phyloP scores from a whole-genome alignment of 2,888 invertebrate genomes.

The Ectemnius continuus region DNA sequence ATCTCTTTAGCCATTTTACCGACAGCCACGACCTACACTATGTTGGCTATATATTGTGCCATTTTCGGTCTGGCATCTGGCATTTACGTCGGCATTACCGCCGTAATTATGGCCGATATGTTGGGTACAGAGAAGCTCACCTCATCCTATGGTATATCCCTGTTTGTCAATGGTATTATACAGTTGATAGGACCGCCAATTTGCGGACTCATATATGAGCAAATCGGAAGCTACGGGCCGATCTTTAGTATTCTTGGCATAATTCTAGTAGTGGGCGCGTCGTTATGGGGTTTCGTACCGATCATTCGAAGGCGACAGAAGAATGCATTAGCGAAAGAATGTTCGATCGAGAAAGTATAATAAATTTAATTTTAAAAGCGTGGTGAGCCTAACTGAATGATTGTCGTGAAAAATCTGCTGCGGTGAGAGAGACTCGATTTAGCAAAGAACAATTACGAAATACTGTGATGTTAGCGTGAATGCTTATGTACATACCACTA shows the following conservation, averaged over 20 bases:
- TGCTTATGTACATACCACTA: conserved; percentile 41
- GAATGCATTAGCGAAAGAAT: conserved; percentile 17
- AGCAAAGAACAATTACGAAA: conserved; percentile 44
- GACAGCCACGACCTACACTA: conserved; percentile 82
- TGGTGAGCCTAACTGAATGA: conserved; percentile 31
- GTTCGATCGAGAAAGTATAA: conserved; percentile 53
- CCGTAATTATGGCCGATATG: conserved; percentile 93
- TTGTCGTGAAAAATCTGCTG: conserved; percentile 23
- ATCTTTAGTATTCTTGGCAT: conserved; percentile 87
- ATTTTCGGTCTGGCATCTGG: conserved; percentile 91
- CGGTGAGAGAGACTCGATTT: conserved; percentile 23
- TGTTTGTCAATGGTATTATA: conserved; percentile 90
- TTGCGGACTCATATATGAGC: conserved; percentile 86
- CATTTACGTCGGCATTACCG: conserved; percentile 91
- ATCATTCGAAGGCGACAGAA: conserved; percentile 80
- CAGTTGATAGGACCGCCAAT: conserved; percentile 90
- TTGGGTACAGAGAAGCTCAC: conserved; percentile 90
- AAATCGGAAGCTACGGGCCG: conserved; percentile 83
- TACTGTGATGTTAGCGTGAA: conserved; percentile 61
- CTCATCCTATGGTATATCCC: conserved; percentile 91
- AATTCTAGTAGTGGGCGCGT: conserved; percentile 85
- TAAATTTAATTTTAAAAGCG: conserved; percentile 18
- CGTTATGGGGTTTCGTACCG: conserved; percentile 88
- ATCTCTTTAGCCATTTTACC: conserved; percentile 86
- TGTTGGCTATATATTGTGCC: conserved; percentile 85